phyloP scores from a whole-genome alignment of 2,797 vertebrate species.

The Myotis planiceps region DNA sequence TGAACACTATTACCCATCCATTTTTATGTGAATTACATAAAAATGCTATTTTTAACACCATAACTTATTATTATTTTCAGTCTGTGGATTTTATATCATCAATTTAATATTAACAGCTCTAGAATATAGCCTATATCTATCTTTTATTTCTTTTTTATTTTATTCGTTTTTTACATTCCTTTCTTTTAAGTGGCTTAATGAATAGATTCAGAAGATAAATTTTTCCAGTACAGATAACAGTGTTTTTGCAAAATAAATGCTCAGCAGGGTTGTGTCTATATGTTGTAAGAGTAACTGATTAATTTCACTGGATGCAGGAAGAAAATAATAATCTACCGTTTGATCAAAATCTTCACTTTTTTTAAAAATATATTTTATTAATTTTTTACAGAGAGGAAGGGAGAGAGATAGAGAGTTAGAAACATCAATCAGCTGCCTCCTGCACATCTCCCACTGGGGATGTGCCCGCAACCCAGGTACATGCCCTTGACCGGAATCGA shows the following conservation, averaged over 20 bases:
- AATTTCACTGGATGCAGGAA: constrained; percentile 12
- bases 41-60: constrained; percentile 45
- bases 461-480: no score
- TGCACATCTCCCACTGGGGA: no score
- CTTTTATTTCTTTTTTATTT: constrained; percentile 15
- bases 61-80: constrained; percentile 33
- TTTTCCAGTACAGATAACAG: background rate
- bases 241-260: constrained; percentile 41
- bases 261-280: background rate
- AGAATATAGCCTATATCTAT: background rate
- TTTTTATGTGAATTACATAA: constrained; percentile 37
- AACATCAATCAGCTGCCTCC: no score
- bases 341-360: background rate
- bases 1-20: background rate
- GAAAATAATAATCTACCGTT: constrained; percentile 23
- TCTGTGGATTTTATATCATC: constrained; percentile 27
- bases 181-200: constrained; percentile 3
- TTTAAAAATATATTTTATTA: no score
- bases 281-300: background rate
- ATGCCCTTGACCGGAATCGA: no score
- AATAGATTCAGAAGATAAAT: constrained; percentile 20
- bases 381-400: no score
- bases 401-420: no score
- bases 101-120: constrained; percentile 23
- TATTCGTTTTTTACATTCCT: background rate